Conservation (phyloP, 2,797 vertebrate species). For the Danio tinwini region DNA sequence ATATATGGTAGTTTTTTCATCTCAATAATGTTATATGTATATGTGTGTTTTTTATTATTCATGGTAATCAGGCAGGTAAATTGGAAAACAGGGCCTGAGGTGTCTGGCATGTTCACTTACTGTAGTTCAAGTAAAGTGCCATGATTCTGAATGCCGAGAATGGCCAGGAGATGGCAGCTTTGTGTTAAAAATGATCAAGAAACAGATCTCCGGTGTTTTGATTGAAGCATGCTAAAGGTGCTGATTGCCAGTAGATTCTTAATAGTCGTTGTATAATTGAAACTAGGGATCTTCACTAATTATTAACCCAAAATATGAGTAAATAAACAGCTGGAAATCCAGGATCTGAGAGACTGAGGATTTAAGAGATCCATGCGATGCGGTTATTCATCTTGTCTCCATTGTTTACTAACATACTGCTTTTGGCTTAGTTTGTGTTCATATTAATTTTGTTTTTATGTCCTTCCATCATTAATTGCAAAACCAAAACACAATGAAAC, state of each 20-base stretch:
- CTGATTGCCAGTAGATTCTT: not conserved
- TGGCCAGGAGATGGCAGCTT: conserved; percentile 63
- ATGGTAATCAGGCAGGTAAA: not conserved
- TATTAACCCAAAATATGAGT: not conserved
- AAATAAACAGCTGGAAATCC: not conserved
- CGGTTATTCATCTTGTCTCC: not conserved
- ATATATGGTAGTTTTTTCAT: not conserved
- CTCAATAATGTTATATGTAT: not conserved
- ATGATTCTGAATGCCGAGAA: not conserved
- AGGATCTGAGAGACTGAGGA: not conserved
- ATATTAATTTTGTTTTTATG: not conserved
- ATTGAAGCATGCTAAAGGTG: conserved; percentile 3
- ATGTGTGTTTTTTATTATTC: not conserved
- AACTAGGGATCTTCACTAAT: not conserved
- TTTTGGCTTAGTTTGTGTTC: not conserved
- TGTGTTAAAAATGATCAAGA: conserved; percentile 50
- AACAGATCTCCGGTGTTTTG: not conserved
- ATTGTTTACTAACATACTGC: too few species aligned
- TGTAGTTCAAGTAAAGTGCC: not conserved
- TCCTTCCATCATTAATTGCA: not conserved
- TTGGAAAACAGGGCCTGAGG: not conserved
- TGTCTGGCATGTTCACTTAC: not conserved
- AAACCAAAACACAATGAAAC: not conserved
- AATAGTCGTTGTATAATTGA: not conserved
- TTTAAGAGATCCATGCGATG: too few species aligned